Percentiles rank a stretch among this genome's conserved stretches.
Conservation (phyloP, 2,888 invertebrate species). For the Trichopria drosophilae region DNA sequence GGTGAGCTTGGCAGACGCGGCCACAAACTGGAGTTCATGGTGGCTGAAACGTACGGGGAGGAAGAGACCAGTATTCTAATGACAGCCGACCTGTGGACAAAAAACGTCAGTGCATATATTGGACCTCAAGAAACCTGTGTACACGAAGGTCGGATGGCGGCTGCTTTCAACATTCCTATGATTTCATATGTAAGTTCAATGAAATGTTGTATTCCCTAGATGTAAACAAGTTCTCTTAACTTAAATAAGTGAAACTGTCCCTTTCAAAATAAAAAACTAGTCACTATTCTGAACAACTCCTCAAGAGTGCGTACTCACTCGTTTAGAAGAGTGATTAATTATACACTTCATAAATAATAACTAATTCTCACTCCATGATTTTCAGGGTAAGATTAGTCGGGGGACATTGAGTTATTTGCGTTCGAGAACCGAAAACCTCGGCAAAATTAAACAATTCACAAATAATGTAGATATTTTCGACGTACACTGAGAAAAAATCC, state of each 20-base stretch:
- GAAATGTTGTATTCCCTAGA: background rate
- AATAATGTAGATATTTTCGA: no score
- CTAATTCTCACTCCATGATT: no score
- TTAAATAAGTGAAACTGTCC: background rate
- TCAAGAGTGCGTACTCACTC: no score
- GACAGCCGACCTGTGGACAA: conserved; percentile 82
- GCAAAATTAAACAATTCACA: no score
- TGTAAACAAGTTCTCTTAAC: conserved; percentile 2
- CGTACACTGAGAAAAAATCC: no score
- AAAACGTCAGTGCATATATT: conserved; percentile 84
- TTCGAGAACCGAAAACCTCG: no score
- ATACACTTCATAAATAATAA: background rate
- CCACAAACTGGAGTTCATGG: conserved; percentile 75
- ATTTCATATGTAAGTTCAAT: conserved; percentile 85
- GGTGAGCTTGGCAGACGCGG: conserved; percentile 67
- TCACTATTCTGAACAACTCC: background rate
- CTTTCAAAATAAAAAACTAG: conserved; percentile 1
- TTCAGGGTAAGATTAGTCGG: no score
- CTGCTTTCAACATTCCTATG: conserved; percentile 93
- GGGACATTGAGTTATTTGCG: no score
- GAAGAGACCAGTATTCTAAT: conserved; percentile 83
- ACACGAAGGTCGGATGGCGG: conserved; percentile 91
- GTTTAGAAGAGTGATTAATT: background rate
- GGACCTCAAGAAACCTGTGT: conserved; percentile 90
- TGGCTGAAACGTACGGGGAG: conserved; percentile 89